These are phyloP conservation scores for Hirtodrosophila confusa DNA, from an alignment of 2,888 invertebrate species.

Conservation along the genomic window DNA sequence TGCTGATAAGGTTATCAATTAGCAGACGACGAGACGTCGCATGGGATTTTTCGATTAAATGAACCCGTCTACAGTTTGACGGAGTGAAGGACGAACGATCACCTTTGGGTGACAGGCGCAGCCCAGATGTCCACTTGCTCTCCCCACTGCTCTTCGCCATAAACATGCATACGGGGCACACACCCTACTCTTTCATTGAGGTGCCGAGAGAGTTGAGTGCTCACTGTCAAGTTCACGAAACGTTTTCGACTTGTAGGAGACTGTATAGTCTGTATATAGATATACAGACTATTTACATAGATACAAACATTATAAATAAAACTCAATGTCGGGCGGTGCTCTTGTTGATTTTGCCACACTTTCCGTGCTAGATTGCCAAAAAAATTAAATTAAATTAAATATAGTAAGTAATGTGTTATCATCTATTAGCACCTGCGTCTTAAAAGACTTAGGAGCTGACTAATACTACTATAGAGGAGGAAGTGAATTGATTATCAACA, in stretches of 20 bases:
- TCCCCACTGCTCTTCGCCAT: background rate
- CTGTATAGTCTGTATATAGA: background rate
- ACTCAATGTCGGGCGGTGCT: slow-evolving; percentile 58
- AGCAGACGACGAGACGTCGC: slow-evolving; percentile 8
- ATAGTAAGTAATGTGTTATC: slow-evolving; percentile 12
- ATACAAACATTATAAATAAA: slow-evolving; percentile 55
- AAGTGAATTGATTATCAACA: slow-evolving; percentile 19
- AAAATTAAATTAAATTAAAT: slow-evolving; percentile 17
- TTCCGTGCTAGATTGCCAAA: slow-evolving; percentile 67
- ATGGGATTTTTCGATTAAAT: slow-evolving; percentile 4
- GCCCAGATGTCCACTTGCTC: slow-evolving; percentile 23
- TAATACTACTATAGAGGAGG: slow-evolving; percentile 1
- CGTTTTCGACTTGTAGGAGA: slow-evolving; percentile 26
- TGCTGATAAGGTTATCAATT: slow-evolving; percentile 41
- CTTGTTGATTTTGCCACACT: slow-evolving; percentile 53
- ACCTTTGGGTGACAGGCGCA: slow-evolving; percentile 12
- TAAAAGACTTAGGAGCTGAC: slow-evolving; percentile 7
- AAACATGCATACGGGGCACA: slow-evolving; percentile 1
- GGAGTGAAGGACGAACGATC: slow-evolving; percentile 38
- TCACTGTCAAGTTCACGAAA: slow-evolving; percentile 58
- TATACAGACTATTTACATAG: slow-evolving; percentile 4
- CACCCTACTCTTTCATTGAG: slow-evolving; percentile 1
- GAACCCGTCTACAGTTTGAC: background rate
- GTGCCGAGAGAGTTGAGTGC: slow-evolving; percentile 17
- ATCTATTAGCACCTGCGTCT: slow-evolving; percentile 24